phyloP scores from a whole-genome alignment of 2,113 vertebrate species.

The Amphiprion percula region DNA sequence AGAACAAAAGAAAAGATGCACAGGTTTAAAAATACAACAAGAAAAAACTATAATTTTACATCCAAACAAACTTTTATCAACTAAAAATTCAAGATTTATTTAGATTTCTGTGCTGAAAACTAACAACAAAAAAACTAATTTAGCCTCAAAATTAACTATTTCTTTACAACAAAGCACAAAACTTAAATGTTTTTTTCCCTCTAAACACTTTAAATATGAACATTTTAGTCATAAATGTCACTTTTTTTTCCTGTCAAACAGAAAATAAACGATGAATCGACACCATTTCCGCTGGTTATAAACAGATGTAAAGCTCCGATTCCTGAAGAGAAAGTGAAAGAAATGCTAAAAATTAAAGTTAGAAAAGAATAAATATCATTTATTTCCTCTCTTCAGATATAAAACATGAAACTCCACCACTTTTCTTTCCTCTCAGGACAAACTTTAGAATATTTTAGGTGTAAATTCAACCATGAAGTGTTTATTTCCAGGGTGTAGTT shows the following conservation, averaged over 20 bases:
- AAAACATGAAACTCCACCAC: background rate
- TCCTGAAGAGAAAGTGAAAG: conserved; percentile 46
- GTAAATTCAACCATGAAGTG: no score
- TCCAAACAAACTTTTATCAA: no score
- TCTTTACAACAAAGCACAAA: background rate
- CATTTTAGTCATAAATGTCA: no score
- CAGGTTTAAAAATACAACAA: background rate
- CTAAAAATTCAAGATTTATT: no score
- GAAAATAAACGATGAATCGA: background rate
- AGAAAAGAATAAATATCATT: no score
- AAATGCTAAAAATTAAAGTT: background rate
- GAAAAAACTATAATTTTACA: background rate
- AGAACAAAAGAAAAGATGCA: background rate
- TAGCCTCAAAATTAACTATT: background rate
- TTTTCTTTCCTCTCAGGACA: no score
- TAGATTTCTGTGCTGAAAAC: no score
- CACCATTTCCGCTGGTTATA: conserved; percentile 45
- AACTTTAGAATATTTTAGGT: no score
- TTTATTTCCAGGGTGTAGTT: conserved; percentile 1
- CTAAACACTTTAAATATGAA: background rate
- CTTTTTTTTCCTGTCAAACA: no score
- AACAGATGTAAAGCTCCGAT: conserved; percentile 79
- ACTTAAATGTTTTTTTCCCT: background rate
- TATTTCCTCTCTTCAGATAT: background rate
- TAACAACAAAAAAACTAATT: background rate